These are phyloP conservation scores for Channa striata DNA, from an alignment of 2,797 vertebrate species.

Conservation along the genomic window DNA sequence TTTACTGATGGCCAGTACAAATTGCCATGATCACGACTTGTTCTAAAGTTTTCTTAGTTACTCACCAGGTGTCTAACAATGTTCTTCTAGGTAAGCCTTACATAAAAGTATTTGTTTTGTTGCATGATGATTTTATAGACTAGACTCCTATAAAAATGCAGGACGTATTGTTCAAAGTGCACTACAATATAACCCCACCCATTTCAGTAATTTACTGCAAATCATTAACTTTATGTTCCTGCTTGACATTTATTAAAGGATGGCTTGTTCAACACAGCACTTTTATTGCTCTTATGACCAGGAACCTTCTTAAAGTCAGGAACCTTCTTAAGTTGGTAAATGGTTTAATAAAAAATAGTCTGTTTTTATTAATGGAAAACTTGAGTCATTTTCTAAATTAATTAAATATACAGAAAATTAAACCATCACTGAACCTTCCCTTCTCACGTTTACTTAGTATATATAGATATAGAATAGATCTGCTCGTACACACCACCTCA, in stretches of 20 bases:
- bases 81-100: neutral
- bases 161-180: constrained; percentile 74
- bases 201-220: constrained; percentile 16
- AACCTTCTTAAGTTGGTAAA: too few species aligned
- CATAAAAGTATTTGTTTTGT: constrained; percentile 24
- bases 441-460: too few species aligned
- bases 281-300: too few species aligned
- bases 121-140: constrained; percentile 76
- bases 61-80: neutral
- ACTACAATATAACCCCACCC: constrained; percentile 71
- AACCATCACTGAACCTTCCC: too few species aligned
- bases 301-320: too few species aligned
- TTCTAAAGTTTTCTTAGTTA: neutral
- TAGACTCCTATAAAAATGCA: constrained; percentile 79
- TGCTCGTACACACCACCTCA: too few species aligned
- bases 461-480: too few species aligned
- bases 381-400: too few species aligned
- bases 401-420: too few species aligned
- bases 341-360: too few species aligned
- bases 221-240: neutral
- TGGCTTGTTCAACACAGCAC: too few species aligned
- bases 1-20: accelerated
- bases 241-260: neutral
- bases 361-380: too few species aligned
- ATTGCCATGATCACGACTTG: accelerated